A percentile compares a stretch with the other conserved stretches of the same genome.
Conservation (phyloP, 2,113 vertebrate genomes). For the Fukomys damarensis region DNA sequence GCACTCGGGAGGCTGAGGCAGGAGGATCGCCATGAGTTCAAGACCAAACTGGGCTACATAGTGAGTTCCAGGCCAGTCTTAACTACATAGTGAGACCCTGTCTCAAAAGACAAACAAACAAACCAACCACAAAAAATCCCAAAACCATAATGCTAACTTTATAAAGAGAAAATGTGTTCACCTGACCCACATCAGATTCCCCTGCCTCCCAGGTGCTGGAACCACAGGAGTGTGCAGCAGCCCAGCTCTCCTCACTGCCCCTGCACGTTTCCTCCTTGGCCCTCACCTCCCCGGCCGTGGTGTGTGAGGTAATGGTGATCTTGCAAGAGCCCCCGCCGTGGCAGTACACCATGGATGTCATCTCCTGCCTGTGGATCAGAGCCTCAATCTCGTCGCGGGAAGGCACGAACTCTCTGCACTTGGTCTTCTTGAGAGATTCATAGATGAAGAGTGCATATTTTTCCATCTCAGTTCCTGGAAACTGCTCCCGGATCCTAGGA, state of each 20-base stretch:
- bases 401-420: conserved; percentile 94
- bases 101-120: too few species aligned
- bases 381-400: conserved; percentile 95
- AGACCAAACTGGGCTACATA: too few species aligned
- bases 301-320: conserved; percentile 97
- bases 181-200: neutral
- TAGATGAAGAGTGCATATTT: conserved; percentile 92
- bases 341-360: conserved; percentile 96
- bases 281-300: conserved; percentile 97
- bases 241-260: fast-evolving
- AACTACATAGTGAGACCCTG: too few species aligned
- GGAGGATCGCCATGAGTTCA: too few species aligned
- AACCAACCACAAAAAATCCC: neutral
- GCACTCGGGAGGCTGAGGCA: too few species aligned
- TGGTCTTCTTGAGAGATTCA: conserved; percentile 94
- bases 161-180: neutral
- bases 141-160: neutral
- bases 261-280: neutral
- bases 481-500: conserved; percentile 92
- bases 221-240: neutral
- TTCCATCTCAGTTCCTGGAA: conserved; percentile 94
- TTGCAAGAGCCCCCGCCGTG: conserved; percentile 98
- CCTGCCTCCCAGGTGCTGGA: neutral
- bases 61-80: too few species aligned
- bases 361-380: conserved; percentile 93